These are phyloP conservation scores for Phengaris arion DNA, from an alignment of 2,888 invertebrate genomes.

Conservation along the genomic window DNA sequence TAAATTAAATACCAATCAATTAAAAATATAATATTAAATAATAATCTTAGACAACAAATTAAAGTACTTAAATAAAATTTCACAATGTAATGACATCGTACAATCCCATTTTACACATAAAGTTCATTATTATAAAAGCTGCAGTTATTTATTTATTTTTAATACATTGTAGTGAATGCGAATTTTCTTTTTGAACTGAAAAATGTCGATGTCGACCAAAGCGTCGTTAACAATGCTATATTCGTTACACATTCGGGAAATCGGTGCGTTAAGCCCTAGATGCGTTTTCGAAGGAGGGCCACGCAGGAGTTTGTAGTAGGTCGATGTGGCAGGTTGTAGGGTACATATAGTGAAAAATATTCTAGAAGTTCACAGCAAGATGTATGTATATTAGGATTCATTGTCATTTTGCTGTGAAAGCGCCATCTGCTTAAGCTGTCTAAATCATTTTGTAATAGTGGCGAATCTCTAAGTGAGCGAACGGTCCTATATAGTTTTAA, in stretches of 20 bases:
- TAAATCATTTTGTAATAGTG: too few species aligned
- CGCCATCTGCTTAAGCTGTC: neutral
- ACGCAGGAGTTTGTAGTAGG: slow-evolving; percentile 7
- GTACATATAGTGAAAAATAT: neutral
- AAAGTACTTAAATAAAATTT: too few species aligned
- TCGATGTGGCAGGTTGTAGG: neutral
- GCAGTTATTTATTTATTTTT: neutral
- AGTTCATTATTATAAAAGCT: neutral
- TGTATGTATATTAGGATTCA: slow-evolving; percentile 4
- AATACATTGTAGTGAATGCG: too few species aligned
- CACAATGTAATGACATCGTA: too few species aligned
- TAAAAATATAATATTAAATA: too few species aligned
- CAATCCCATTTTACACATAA: neutral
- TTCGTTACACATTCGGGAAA: slow-evolving; percentile 14
- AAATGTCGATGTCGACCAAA: neutral
- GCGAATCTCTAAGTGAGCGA: too few species aligned
- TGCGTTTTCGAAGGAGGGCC: neutral
- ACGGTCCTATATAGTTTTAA: too few species aligned
- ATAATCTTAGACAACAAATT: too few species aligned
- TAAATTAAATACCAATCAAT: too few species aligned
- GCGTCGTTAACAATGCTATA: neutral
- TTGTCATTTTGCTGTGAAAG: neutral
- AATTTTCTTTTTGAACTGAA: slow-evolving; percentile 16
- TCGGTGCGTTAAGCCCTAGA: slow-evolving; percentile 11
- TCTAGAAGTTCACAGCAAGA: neutral